These are phyloP conservation scores for Melitaea athalia DNA, from an alignment of 2,888 invertebrate species.

Conservation along the genomic window DNA sequence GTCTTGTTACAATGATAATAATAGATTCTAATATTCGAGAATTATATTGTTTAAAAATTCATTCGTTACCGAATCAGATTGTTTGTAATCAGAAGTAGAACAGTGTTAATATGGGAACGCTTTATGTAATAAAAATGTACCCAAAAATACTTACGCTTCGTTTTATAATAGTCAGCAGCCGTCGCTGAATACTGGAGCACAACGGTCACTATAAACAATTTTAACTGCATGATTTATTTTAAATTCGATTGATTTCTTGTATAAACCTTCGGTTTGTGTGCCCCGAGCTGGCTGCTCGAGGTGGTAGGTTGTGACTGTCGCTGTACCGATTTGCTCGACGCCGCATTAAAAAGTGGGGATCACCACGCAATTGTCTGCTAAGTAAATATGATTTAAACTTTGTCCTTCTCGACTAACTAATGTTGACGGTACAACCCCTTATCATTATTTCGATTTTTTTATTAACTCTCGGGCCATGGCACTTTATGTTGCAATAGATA, in stretches of 20 bases:
- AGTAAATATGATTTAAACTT: conserved; percentile 75
- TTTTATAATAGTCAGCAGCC: conserved; percentile 68
- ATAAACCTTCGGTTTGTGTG: conserved; percentile 49
- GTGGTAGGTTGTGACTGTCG: conserved; percentile 67
- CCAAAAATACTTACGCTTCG: conserved; percentile 72
- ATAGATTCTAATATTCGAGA: neutral
- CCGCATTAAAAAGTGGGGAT: conserved; percentile 61
- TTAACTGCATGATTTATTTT: conserved; percentile 59
- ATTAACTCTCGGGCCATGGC: conserved; percentile 8
- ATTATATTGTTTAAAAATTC: neutral
- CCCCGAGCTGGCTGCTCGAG: conserved; percentile 64
- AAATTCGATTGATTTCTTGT: conserved; percentile 10
- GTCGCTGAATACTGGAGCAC: conserved; percentile 59
- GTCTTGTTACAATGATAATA: too few relatives aligned
- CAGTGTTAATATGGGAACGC: conserved; percentile 23
- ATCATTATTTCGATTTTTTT: neutral
- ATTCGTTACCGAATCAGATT: neutral
- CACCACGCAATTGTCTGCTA: conserved; percentile 72
- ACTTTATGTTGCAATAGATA: conserved; percentile 26
- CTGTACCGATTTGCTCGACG: conserved; percentile 55
- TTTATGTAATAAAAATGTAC: conserved; percentile 37
- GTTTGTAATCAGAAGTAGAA: conserved; percentile 25
- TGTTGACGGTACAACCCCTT: conserved; percentile 16
- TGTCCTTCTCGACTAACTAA: conserved; percentile 42
- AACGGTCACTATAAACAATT: conserved; percentile 69